Percentiles rank a stretch among this genome's conserved stretches.
phyloP scores from a whole-genome alignment of 2,113 vertebrate species.

The Laticauda colubrina region DNA sequence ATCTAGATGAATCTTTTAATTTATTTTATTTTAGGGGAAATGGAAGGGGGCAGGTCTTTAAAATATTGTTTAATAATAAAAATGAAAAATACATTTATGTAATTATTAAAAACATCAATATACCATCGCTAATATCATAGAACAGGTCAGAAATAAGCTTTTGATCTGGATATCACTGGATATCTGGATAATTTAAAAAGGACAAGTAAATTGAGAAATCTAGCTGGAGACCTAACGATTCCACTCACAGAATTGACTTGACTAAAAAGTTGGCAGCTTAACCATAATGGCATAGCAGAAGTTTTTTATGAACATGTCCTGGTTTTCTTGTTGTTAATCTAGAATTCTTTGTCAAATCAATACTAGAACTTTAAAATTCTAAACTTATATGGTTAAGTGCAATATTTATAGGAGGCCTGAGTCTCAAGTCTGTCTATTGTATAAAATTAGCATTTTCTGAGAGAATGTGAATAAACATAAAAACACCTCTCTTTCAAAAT shows the following conservation, averaged over 20 bases:
- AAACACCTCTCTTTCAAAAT: not conserved
- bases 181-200: not conserved
- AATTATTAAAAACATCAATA: not conserved
- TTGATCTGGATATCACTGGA: not conserved
- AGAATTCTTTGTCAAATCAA: accelerated
- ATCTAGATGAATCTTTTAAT: not conserved
- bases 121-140: accelerated
- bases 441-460: not conserved
- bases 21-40: slow-evolving; percentile 40
- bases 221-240: not conserved
- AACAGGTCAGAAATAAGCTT: not conserved
- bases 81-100: not conserved
- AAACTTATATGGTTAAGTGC: not conserved
- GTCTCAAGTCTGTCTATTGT: not conserved
- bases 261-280: not conserved
- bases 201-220: not conserved
- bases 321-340: not conserved
- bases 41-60: slow-evolving; percentile 43
- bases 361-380: not conserved
- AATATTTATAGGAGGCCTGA: not conserved
- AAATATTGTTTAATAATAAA: slow-evolving; percentile 10
- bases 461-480: not conserved
- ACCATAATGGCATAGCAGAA: not conserved
- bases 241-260: slow-evolving; percentile 4
- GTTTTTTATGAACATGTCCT: not conserved